Evolutionary conservation across 1,140 invertebrate genomes (phyloP), one percentile per base, ranked within the genome.

Genomic region (Frieseomelitta varia): DNA sequence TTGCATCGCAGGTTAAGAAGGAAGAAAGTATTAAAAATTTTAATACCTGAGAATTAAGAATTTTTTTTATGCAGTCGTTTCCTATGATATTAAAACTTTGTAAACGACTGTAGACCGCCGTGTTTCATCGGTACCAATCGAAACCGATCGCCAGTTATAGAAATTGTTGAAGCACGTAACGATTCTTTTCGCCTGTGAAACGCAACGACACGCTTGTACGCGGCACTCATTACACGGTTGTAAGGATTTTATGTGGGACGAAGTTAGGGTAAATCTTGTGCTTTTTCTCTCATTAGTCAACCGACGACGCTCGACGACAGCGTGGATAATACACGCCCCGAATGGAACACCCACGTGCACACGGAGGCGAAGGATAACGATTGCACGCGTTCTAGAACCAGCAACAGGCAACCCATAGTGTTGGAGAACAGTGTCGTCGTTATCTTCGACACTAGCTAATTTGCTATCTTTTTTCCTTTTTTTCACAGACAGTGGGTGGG

Each of bases 211-310:
- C 71, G 79, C 74, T 83, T 47, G 56, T 78, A 21, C 24, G 21
- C 19, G 74, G 39, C n/a, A 68, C 73, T 83, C 76, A 83, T 83
- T 77, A 83, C 67, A 79, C 56, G 76, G 56, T 61, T 24, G 77
- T 58, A 58, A 67, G 69, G 34, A 47, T 11, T 27, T 19, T 21
- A 69, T 24, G 82, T 80, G 77, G 82, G 82, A 84, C 51, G 82
- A 73, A 67, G 82, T 61, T 79, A 24, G 82, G 82, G 53, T 58
- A 61, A 67, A 63, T 55, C 69, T n/a, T 24, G 56, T 27, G 67
- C 53, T 85, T 87, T 87, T 87, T 87, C 76, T 79, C 84, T 76
- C 85, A 81, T 81, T 86, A 88, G 81, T 88, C 72, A 88, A 58
- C 30, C 72, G 39, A 53, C 67, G 78, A 86, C 85, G 69, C 34